These are phyloP conservation scores for Eospalax fontanierii DNA, from an alignment of 2,797 vertebrate species.

Conservation along the genomic window DNA sequence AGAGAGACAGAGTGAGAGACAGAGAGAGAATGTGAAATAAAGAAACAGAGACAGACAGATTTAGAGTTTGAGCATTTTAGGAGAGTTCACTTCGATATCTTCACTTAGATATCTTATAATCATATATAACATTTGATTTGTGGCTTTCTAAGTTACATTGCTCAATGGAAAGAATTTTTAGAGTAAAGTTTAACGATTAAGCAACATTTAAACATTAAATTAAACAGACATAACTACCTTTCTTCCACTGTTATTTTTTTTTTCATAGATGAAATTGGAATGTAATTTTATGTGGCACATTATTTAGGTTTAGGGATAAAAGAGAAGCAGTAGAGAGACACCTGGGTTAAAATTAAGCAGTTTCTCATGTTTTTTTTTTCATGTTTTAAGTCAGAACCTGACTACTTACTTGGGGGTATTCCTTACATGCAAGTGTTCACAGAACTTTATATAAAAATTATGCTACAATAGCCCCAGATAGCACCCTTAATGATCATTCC, in stretches of 20 bases:
- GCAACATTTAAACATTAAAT: not conserved
- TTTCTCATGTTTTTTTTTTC: not conserved
- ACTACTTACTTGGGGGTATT: not conserved
- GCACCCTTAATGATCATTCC: not conserved
- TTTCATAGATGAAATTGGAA: not conserved
- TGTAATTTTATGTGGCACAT: not conserved
- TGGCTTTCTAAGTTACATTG: not conserved
- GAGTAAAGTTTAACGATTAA: not conserved
- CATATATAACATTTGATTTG: not conserved
- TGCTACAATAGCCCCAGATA: not conserved
- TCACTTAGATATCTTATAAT: too few species aligned
- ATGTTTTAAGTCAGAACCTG: not conserved
- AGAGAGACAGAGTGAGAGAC: too few species aligned
- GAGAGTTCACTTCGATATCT: too few species aligned
- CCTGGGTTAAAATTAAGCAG: not conserved
- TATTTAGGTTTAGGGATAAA: not conserved
- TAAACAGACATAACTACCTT: not conserved
- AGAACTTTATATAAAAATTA: not conserved
- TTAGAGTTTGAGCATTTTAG: too few species aligned
- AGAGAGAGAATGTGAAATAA: too few species aligned
- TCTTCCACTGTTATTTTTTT: not conserved
- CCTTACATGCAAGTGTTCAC: not conserved
- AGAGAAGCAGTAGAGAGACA: not conserved
- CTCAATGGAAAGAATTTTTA: not conserved
- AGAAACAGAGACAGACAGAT: too few species aligned